Conservation (phyloP, 23 tunicate species). For the Trididemnum miniatum region DNA sequence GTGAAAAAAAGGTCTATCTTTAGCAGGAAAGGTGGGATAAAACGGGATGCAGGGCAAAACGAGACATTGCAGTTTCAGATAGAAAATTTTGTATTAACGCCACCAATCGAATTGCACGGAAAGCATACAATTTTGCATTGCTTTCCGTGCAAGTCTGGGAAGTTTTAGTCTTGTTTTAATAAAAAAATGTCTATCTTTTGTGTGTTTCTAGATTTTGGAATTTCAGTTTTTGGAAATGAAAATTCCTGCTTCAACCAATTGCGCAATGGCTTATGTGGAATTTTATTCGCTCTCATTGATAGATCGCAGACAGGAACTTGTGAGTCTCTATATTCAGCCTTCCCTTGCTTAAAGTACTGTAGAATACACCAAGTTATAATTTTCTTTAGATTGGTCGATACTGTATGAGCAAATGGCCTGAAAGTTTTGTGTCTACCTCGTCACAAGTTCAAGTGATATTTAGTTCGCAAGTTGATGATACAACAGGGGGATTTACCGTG, state of each 20-base stretch:
- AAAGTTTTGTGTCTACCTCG: not conserved
- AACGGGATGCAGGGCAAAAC: no score
- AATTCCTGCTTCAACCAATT: not conserved
- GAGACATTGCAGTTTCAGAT: no score
- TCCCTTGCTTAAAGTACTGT: no score
- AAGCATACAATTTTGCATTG: no score
- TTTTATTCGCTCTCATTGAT: not conserved
- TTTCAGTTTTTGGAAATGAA: not conserved
- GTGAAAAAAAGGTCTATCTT: no score
- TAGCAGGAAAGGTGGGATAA: no score
- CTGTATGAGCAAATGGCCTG: not conserved
- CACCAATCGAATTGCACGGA: no score
- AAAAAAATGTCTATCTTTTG: not conserved
- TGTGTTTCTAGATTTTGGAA: not conserved
- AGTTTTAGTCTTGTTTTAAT: no score
- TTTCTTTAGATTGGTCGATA: not conserved
- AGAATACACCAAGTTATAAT: no score
- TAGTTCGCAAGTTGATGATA: not conserved
- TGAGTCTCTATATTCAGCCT: no score
- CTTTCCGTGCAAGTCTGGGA: no score
- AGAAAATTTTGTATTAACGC: no score
- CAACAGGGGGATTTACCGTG: not conserved
- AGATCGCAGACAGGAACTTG: not conserved
- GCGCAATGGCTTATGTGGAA: slow-evolving; percentile 1
- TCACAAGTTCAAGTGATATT: slow-evolving; percentile 1